Conservation (phyloP, 2,113 vertebrate species). For the Nibea albiflora region DNA sequence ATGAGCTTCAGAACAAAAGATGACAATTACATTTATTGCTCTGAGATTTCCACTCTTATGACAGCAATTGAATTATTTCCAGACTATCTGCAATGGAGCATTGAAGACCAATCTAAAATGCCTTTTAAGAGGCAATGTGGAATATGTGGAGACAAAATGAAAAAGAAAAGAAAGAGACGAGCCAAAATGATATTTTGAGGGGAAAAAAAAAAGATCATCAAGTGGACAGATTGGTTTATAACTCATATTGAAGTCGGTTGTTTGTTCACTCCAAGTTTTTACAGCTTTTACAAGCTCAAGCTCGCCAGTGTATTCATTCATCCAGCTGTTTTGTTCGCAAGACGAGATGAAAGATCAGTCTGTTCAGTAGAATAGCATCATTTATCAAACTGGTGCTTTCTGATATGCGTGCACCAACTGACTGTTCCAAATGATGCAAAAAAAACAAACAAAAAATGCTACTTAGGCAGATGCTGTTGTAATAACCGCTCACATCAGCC, state of each 20-base stretch:
- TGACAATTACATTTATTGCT: conserved; percentile 27
- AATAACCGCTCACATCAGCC: no score
- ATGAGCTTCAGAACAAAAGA: conserved; percentile 27
- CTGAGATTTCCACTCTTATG: conserved; percentile 8
- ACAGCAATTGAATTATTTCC: conserved; percentile 2
- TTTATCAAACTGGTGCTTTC: no score
- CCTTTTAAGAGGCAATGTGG: background rate
- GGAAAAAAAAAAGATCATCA: conserved; percentile 3
- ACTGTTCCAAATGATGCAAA: no score
- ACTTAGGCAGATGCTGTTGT: no score
- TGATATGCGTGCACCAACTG: no score
- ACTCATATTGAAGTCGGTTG: background rate
- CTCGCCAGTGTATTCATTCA: background rate
- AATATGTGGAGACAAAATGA: background rate
- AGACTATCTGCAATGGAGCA: conserved; percentile 3
- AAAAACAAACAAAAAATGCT: no score
- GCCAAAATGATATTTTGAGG: background rate
- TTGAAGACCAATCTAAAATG: background rate
- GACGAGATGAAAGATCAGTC: no score
- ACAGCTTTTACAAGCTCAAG: background rate
- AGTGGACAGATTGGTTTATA: conserved; percentile 8
- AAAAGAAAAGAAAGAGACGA: background rate
- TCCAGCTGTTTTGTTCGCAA: background rate
- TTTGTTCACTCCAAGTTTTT: conserved; percentile 6
- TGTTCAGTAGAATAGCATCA: background rate